Percentiles rank a stretch among this genome's conserved stretches.
These are phyloP conservation scores for Maniola jurtina DNA, from an alignment of 1,140 invertebrate species.

Conservation along the genomic window DNA sequence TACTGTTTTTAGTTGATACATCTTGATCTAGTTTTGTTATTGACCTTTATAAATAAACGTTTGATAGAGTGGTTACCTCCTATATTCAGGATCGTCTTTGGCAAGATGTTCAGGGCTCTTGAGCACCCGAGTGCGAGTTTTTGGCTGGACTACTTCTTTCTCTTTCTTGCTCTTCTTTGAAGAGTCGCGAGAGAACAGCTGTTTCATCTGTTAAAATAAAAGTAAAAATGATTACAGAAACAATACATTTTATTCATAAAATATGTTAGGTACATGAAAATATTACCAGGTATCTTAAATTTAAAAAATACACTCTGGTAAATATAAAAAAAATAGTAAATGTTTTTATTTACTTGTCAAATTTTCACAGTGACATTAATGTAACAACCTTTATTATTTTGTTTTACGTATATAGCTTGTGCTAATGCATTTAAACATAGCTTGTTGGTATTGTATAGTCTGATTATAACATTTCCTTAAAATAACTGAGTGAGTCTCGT, in stretches of 20 bases:
- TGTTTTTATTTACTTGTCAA: no score
- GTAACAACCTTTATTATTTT: background rate
- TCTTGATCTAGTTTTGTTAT: no score
- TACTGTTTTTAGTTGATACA: no score
- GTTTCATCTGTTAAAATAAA: slow-evolving; percentile 73
- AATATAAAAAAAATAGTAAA: no score
- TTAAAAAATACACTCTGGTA: no score
- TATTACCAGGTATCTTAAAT: no score
- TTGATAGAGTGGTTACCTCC: slow-evolving; percentile 47
- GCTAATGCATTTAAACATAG: no score
- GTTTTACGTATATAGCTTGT: slow-evolving; percentile 3
- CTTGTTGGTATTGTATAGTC: no score
- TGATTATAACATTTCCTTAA: no score
- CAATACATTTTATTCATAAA: background rate
- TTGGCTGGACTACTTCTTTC: slow-evolving; percentile 74
- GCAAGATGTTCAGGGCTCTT: slow-evolving; percentile 80
- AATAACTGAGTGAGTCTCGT: no score
- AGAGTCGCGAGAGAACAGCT: slow-evolving; percentile 80
- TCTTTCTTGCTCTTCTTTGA: slow-evolving; percentile 81
- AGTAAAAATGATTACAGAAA: background rate
- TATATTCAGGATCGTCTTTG: slow-evolving; percentile 78
- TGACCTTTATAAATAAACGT: background rate
- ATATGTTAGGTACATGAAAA: no score
- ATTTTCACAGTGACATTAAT: background rate
- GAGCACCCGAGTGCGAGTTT: slow-evolving; percentile 73